Conservation (phyloP, 2,797 vertebrate species). For the Cheirogaleus major region DNA sequence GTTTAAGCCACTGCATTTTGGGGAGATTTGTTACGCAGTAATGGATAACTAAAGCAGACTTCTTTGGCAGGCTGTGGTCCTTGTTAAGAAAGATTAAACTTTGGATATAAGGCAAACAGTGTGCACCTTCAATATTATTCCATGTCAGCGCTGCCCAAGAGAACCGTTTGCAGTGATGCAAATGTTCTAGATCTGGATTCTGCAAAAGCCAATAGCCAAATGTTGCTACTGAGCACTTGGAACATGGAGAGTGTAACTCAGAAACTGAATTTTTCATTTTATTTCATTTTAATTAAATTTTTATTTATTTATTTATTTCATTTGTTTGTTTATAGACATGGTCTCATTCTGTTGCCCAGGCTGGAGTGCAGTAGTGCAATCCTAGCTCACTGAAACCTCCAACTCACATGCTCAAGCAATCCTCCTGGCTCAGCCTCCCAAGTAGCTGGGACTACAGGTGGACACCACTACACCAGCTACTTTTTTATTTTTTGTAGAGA, state of each 20-base stretch:
- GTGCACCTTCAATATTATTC: neutral
- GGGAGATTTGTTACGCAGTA: neutral
- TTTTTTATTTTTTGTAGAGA: too few species aligned
- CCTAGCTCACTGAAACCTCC: too few species aligned
- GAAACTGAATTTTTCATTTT: too few species aligned
- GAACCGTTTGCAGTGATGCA: neutral
- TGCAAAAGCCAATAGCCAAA: neutral
- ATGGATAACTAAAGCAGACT: neutral
- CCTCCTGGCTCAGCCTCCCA: too few species aligned
- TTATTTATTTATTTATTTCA: too few species aligned
- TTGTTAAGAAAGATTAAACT: neutral
- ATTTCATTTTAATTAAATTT: too few species aligned
- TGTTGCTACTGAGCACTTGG: neutral
- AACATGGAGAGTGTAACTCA: neutral
- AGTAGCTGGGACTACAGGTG: too few species aligned
- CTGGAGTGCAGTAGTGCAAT: too few species aligned
- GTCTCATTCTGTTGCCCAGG: too few species aligned
- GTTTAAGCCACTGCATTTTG: neutral
- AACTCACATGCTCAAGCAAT: too few species aligned
- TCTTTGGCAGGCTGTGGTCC: neutral
- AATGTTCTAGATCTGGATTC: neutral
- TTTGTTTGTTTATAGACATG: too few species aligned
- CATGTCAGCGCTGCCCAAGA: neutral
- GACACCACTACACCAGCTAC: too few species aligned
- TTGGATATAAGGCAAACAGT: neutral